Evolutionary conservation across 2,113 vertebrate genomes (phyloP).

Genomic region (Gasterosteus aculeatus): DNA sequence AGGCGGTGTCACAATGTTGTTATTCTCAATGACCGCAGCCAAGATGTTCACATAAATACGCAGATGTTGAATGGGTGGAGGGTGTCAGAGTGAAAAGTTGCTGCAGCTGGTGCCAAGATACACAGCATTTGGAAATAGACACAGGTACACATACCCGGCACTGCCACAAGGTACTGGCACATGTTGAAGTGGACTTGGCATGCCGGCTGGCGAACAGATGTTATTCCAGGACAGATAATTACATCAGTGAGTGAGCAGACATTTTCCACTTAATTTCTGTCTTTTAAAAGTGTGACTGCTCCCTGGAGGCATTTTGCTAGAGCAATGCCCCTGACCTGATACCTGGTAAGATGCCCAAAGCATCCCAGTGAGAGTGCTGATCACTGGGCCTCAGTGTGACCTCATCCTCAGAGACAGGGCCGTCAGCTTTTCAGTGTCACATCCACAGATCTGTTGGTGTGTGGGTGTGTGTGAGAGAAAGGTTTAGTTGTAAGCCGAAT

Average conservation of each 20-base stretch:
- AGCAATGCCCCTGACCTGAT: slow-evolving; percentile 64
- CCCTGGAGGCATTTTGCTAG: slow-evolving; percentile 66
- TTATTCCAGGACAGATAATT: slow-evolving; percentile 87
- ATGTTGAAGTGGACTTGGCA: slow-evolving; percentile 81
- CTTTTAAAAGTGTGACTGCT: slow-evolving; percentile 83
- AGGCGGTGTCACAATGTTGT: slow-evolving; percentile 64
- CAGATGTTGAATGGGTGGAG: slow-evolving; percentile 81
- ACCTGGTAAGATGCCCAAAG: slow-evolving; percentile 70
- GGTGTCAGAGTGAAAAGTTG: slow-evolving; percentile 81
- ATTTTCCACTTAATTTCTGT: slow-evolving; percentile 84
- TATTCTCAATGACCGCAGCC: slow-evolving; percentile 72
- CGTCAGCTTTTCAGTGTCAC: slow-evolving; percentile 35
- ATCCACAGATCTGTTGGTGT: slow-evolving; percentile 39
- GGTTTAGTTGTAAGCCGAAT: slow-evolving; percentile 45
- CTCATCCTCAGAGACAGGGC: slow-evolving; percentile 61
- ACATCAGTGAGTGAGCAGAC: slow-evolving; percentile 84
- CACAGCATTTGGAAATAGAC: slow-evolving; percentile 77
- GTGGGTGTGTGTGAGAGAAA: slow-evolving; percentile 12
- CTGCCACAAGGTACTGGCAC: slow-evolving; percentile 77
- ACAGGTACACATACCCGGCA: slow-evolving; percentile 73
- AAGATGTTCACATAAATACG: slow-evolving; percentile 79
- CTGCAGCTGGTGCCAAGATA: slow-evolving; percentile 78
- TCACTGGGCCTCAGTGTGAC: slow-evolving; percentile 59
- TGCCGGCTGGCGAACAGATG: slow-evolving; percentile 79
- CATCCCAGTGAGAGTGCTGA: slow-evolving; percentile 63